A percentile compares a stretch with the other conserved stretches of the same genome.
These are phyloP conservation scores for Holacanthus passer DNA, from an alignment of 2,113 vertebrate genomes.

Conservation along the genomic window DNA sequence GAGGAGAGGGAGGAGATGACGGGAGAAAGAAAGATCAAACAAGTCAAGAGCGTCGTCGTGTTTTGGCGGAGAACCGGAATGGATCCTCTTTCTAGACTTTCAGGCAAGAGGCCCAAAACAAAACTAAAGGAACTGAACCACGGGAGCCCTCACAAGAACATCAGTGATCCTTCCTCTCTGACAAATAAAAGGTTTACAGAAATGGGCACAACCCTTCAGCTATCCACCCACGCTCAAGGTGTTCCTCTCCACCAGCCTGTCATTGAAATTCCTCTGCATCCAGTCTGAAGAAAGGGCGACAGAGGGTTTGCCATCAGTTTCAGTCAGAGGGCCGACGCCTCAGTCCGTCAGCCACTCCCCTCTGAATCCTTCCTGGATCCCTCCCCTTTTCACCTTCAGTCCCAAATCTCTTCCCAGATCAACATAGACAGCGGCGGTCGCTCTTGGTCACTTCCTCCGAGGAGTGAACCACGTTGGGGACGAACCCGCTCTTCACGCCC, in stretches of 20 bases:
- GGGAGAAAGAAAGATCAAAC: conserved; percentile 32
- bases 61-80: conserved; percentile 27
- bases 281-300: conserved; percentile 42
- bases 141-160: conserved; percentile 13
- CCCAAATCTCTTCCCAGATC: conserved; percentile 71
- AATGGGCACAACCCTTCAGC: conserved; percentile 22
- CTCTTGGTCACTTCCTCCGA: conserved; percentile 97
- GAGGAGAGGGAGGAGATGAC: conserved; percentile 22
- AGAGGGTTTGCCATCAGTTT: conserved; percentile 43
- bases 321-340: conserved; percentile 35
- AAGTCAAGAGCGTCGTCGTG: conserved; percentile 3
- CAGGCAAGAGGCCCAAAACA: conserved; percentile 18
- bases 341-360: conserved; percentile 52
- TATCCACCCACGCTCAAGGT: conserved; percentile 13
- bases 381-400: conserved; percentile 26
- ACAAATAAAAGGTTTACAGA: conserved; percentile 28
- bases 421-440: conserved; percentile 96
- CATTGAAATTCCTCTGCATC: conserved; percentile 15
- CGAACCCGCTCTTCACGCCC: conserved; percentile 98
- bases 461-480: conserved; percentile 97
- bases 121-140: conserved; percentile 22
- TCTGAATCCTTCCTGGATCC: conserved; percentile 27
- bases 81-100: conserved; percentile 53
- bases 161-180: conserved; percentile 34
- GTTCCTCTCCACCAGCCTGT: conserved; percentile 18